Conservation (phyloP, 53 echinoderm and acorn worm species). For the Astropecten irregularis region DNA sequence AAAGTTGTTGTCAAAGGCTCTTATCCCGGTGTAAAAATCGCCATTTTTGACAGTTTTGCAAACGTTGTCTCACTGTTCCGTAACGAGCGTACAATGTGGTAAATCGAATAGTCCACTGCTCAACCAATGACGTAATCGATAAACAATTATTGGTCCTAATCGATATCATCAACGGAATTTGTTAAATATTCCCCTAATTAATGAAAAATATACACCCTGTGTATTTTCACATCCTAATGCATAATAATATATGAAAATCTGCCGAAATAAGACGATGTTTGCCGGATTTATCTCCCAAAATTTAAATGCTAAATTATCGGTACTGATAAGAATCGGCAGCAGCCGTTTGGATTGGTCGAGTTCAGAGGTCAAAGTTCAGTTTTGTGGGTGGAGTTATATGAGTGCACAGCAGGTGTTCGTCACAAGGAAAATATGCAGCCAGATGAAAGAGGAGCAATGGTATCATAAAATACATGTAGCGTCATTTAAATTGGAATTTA, state of each 20-base stretch:
- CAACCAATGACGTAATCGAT: not conserved
- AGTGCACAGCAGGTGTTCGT: not conserved
- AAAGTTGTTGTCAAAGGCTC: not conserved
- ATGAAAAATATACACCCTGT: no score
- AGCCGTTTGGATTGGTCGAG: not conserved
- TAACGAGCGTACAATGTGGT: not conserved
- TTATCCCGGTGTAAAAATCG: not conserved
- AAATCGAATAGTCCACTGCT: not conserved
- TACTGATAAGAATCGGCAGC: not conserved
- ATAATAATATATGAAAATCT: no score
- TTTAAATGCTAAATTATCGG: no score
- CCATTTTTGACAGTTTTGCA: not conserved
- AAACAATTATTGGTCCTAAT: not conserved
- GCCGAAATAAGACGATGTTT: no score
- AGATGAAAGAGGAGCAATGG: no score
- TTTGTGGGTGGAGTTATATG: conserved; percentile 23
- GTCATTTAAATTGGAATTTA: no score
- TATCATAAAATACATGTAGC: no score
- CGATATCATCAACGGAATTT: no score
- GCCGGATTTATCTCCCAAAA: no score
- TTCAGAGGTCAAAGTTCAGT: conserved; percentile 20
- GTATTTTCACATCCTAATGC: no score
- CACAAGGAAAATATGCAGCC: not conserved
- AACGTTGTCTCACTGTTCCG: not conserved
- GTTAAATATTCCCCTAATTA: no score